Conservation (phyloP, 2,797 vertebrate species). For the Eospalax fontanierii region DNA sequence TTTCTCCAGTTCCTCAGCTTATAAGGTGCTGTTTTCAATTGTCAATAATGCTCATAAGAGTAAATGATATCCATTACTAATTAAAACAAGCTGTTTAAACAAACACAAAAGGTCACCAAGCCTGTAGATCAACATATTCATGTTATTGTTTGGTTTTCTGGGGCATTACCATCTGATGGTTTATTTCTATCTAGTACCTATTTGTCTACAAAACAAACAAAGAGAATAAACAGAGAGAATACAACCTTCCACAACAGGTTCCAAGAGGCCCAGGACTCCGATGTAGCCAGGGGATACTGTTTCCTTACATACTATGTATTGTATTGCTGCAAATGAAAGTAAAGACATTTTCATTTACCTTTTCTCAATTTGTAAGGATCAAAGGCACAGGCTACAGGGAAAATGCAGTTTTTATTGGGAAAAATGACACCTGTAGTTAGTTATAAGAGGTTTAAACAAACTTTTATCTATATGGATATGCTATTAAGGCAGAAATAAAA, state of each 20-base stretch:
- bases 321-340: slow-evolving; percentile 65
- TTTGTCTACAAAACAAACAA: slow-evolving; percentile 81
- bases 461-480: slow-evolving; percentile 83
- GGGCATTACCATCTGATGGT: slow-evolving; percentile 74
- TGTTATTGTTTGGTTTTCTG: slow-evolving; percentile 83
- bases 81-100: slow-evolving; percentile 89
- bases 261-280: slow-evolving; percentile 70
- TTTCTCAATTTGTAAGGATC: slow-evolving; percentile 74
- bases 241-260: slow-evolving; percentile 42
- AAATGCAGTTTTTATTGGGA: slow-evolving; percentile 82
- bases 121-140: slow-evolving; percentile 84
- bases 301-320: slow-evolving; percentile 67
- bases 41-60: slow-evolving; percentile 87
- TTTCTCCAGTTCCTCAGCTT: slow-evolving; percentile 88
- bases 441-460: slow-evolving; percentile 82
- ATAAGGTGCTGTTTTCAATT: slow-evolving; percentile 88
- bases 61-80: slow-evolving; percentile 88
- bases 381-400: slow-evolving; percentile 75
- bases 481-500: slow-evolving; percentile 83
- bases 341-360: slow-evolving; percentile 82
- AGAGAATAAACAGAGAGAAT: slow-evolving; percentile 77
- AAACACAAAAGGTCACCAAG: slow-evolving; percentile 87
- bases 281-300: not conserved
- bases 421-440: slow-evolving; percentile 83
- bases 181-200: slow-evolving; percentile 80